A percentile compares a stretch with the other conserved stretches of the same genome.
phyloP scores from a whole-genome alignment of 2,113 vertebrate species.

The Hippopotamus amphibius region DNA sequence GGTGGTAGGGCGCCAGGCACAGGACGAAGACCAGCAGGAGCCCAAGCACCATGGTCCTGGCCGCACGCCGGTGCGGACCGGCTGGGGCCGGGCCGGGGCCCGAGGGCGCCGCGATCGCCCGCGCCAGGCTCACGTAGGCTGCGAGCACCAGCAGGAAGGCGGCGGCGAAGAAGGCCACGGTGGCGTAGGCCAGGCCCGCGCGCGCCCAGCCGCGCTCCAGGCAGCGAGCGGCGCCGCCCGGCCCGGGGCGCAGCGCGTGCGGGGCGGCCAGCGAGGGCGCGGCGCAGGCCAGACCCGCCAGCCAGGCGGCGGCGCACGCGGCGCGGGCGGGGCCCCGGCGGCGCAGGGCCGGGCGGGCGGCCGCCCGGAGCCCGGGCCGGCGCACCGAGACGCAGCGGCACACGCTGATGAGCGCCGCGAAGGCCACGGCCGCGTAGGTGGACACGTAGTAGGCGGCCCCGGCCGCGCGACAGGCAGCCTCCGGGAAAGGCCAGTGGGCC shows the following conservation, averaged over 20 bases:
- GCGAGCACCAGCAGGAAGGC: slow-evolving; percentile 83
- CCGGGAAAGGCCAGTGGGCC: slow-evolving; percentile 81
- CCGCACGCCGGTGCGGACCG: slow-evolving; percentile 75
- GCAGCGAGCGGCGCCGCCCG: slow-evolving; percentile 69
- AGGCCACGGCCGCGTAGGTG: slow-evolving; percentile 81
- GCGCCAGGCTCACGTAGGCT: slow-evolving; percentile 77
- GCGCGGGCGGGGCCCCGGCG: background rate
- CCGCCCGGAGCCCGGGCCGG: background rate
- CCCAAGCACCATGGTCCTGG: slow-evolving; percentile 81
- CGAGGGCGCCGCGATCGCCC: background rate
- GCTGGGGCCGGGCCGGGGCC: background rate
- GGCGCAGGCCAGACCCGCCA: slow-evolving; percentile 77
- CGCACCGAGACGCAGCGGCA: slow-evolving; percentile 73
- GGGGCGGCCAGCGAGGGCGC: slow-evolving; percentile 74
- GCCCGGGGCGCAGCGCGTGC: slow-evolving; percentile 54
- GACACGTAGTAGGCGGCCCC: slow-evolving; percentile 82
- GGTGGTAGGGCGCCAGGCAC: slow-evolving; percentile 84
- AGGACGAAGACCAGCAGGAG: slow-evolving; percentile 84
- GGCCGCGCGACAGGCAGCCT: slow-evolving; percentile 73
- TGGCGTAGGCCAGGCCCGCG: slow-evolving; percentile 63
- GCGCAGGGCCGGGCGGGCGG: slow-evolving; percentile 26
- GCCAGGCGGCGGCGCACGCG: slow-evolving; percentile 76
- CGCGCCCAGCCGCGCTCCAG: slow-evolving; percentile 77
- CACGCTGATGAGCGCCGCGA: slow-evolving; percentile 82
- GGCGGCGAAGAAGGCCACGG: slow-evolving; percentile 68